Base-by-base conservation (phyloP, 2,113 vertebrate genomes). In the Hippopotamus amphibius region DNA sequence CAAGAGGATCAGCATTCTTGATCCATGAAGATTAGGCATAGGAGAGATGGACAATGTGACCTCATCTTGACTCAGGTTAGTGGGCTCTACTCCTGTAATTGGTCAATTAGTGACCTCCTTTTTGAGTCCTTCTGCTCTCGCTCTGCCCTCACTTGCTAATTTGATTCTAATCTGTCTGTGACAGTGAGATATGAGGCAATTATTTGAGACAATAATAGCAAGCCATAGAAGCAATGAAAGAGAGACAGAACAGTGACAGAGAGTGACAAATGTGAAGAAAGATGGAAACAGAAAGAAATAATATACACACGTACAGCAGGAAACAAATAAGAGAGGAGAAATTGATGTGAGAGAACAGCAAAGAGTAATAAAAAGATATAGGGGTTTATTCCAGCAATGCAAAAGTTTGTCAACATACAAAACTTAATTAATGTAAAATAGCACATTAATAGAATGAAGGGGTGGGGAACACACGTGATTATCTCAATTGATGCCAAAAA, bases 211-310 rank as follows among this genome's bases (percentile, higher is more conserved):
- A 72, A 80, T n/a, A 16, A 53, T 69, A 48, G 6, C 17, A 93
- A 80, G 81, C 63, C 28, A 92, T 63, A 33, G 21, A 89, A 89
- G 14, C 50, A 79, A 77, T 88, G 71, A 92, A 57, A 89, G 28
- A 77, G 12, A 71, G 30, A 57, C 21, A 71, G 17, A 81, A 87
- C n/a, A 50, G 50, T 84, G 71, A 69, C 77, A 65, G 30, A 24
- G 37, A 48, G n/a, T 46, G 50, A 79, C 21, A 57, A 53, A 76
- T 24, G 8, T 33, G 9, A 11, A 81, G 28, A 50, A 96, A 87
- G 9, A 41, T 43, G 48, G 6, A 66, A 7, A 21, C 59, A 74
- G 9, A 26, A 24, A 74, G 9, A 26, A 24, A 48, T 57, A 50
- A 28, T 16, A 55, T 65, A 55, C 30, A 74, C 33, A 84, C 24